Percentiles rank a stretch among this genome's conserved stretches.
Evolutionary conservation across 2,113 vertebrate species (phyloP).

Genomic region (Rhegmatorhina hoffmannsi): DNA sequence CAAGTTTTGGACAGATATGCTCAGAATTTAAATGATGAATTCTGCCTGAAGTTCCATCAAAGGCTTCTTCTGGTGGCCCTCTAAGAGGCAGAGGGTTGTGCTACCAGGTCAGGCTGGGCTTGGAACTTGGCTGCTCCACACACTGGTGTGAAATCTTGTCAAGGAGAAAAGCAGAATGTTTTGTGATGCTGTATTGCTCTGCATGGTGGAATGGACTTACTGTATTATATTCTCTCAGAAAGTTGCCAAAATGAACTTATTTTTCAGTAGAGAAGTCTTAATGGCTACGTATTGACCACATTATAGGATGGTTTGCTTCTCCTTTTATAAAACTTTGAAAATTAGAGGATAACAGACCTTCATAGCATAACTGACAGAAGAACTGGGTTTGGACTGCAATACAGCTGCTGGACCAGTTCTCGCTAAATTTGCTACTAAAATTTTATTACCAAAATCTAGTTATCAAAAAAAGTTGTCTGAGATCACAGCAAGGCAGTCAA

Average conservation of each 20-base stretch:
- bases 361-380: not conserved
- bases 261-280: not conserved
- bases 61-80: not conserved
- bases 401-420: not conserved
- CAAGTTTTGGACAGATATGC: not conserved
- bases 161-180: not conserved
- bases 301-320: not conserved
- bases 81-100: not conserved
- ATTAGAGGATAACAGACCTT: not conserved
- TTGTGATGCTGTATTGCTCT: not conserved
- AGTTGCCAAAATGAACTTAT: not conserved
- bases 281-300: rapidly evolving
- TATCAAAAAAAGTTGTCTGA: too few relatives aligned
- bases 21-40: not conserved
- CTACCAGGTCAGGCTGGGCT: not conserved
- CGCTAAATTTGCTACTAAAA: not conserved
- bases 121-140: not conserved
- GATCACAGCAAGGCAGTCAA: too few relatives aligned
- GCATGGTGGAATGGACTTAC: not conserved
- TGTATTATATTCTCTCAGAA: not conserved
- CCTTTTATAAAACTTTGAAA: not conserved
- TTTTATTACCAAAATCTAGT: too few relatives aligned
- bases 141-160: rapidly evolving
- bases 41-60: not conserved
- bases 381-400: not conserved